Conservation (phyloP, 2,113 vertebrate species). For the Agelaius tricolor region DNA sequence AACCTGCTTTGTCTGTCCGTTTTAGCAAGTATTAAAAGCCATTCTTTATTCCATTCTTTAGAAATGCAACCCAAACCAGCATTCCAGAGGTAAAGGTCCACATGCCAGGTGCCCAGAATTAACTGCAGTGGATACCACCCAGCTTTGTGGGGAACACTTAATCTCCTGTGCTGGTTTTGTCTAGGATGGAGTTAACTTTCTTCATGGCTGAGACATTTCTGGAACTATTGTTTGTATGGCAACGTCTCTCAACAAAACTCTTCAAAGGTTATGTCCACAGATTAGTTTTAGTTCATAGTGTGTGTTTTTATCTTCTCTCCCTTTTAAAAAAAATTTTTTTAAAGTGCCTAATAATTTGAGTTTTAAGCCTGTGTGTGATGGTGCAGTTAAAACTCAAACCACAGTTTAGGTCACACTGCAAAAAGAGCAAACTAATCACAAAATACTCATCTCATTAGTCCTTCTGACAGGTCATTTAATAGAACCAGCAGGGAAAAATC, state of each 20-base stretch:
- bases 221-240: not conserved
- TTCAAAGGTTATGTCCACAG: not conserved
- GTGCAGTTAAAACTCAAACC: not conserved
- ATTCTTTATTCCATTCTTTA: not conserved
- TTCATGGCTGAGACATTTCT: not conserved
- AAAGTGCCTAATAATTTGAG: not conserved
- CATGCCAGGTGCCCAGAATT: not conserved
- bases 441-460: not conserved
- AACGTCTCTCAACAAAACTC: not conserved
- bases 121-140: not conserved
- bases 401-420: not conserved
- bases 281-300: not conserved
- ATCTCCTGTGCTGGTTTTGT: not conserved
- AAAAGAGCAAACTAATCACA: not conserved
- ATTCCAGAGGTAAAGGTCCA: not conserved
- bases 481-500: not conserved
- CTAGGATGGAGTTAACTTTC: not conserved
- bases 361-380: not conserved
- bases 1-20: not conserved
- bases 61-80: not conserved
- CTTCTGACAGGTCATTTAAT: not conserved
- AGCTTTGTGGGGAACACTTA: not conserved
- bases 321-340: not conserved
- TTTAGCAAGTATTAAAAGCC: not conserved
- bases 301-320: not conserved